Percentiles rank a stretch among this genome's conserved stretches.
phyloP scores from a whole-genome alignment of 2,113 vertebrate genomes.

The Cyanoderma ruficeps region DNA sequence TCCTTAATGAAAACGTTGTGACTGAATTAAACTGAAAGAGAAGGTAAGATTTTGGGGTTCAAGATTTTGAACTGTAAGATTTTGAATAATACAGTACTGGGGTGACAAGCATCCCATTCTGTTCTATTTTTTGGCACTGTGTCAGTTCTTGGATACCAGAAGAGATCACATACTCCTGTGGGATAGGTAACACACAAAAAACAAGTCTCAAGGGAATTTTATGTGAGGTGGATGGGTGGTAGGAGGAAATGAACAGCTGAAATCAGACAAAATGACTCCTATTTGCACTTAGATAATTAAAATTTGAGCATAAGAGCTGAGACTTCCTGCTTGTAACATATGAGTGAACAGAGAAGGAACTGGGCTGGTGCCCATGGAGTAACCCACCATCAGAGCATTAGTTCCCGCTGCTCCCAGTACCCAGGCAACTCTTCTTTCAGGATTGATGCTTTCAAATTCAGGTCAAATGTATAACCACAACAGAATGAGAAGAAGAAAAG shows the following conservation, averaged over 20 bases:
- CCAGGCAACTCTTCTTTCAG: not conserved
- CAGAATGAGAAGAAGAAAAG: not conserved
- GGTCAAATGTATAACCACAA: not conserved
- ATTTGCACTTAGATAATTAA: not conserved
- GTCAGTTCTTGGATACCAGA: not conserved
- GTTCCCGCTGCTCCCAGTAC: rapidly evolving
- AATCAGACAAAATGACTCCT: not conserved
- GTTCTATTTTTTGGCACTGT: not conserved
- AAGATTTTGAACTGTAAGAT: not conserved
- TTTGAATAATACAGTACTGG: not conserved
- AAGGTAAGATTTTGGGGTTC: not conserved
- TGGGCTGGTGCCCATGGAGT: not conserved
- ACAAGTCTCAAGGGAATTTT: not conserved
- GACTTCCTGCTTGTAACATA: not conserved
- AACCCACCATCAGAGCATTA: not conserved
- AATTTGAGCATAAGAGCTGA: not conserved
- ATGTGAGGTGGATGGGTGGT: not conserved
- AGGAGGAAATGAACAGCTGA: not conserved
- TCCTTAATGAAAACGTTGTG: not conserved
- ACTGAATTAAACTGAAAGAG: not conserved
- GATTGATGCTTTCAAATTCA: not conserved
- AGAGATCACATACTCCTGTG: not conserved
- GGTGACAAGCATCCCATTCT: not conserved
- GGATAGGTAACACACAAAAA: not conserved
- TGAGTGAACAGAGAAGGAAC: not conserved